Base-by-base conservation (phyloP, 2,797 vertebrate species). In the Emys orbicularis region DNA sequence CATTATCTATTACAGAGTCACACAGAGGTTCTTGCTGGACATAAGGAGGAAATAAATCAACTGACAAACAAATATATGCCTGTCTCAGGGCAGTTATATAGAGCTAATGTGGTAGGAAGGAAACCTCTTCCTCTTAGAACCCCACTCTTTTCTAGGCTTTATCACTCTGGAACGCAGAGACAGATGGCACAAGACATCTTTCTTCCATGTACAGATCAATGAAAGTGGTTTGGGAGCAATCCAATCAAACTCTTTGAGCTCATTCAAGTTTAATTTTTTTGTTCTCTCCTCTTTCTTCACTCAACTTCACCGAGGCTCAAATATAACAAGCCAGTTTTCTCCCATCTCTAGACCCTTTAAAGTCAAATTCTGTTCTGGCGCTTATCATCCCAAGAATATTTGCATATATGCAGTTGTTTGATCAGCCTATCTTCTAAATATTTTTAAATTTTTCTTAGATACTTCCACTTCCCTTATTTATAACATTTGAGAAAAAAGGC, bases 401-500 rank as follows among this genome's bases (percentile, higher is more conserved):
- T 61, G 4, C 44, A 68, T 90, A 1, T 34, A 7, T 11, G 15
- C 65, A 52, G n/a, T 57, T 74, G 8, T 50, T 50, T 0, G 0
- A 18, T 29, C 83, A 44, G 49, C 81, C 41, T 79, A 23, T 6
- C 82, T 27, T 79, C 16, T 57, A 61, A 61, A 1, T 3, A 86
- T 74, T 88, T 0, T 0, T 81, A 0, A 2, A 41, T 92, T 91
- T 88, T 88, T 27, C n/a, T 65, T 57, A 65, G 31, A 79, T 86
- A 56, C 68, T n/a, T n/a, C n/a, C n/a, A n/a, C n/a, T n/a, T n/a
- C n/a, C n/a, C n/a, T n/a, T n/a, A n/a, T n/a, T n/a, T n/a, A n/a
- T n/a, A n/a, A n/a, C n/a, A n/a, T n/a, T n/a, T n/a, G n/a, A n/a
- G n/a, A n/a, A n/a, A n/a, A n/a, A n/a, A n/a, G n/a, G n/a, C 1